Evolutionary conservation across 2,797 vertebrate genomes (phyloP), one percentile per base, ranked within the genome.

Genomic region (Lerista edwardsae): DNA sequence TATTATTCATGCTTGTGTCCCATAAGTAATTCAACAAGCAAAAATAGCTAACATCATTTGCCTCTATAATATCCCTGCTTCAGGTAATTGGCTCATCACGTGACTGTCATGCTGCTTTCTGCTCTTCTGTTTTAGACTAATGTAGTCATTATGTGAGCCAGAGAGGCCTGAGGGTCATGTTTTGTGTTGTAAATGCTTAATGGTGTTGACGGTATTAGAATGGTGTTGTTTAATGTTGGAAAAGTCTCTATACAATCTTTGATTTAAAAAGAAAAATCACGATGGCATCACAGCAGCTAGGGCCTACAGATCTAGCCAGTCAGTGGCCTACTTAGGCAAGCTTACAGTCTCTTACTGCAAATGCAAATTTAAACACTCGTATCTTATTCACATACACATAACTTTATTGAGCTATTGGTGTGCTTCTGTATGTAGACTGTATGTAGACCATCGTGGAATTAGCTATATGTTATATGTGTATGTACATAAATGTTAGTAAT

Each of bases 41-140:
- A 84, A 55, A 87, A 90, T 81, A 89, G 89, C n/a, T 29, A 41
- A 15, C 0, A 15, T 19, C 0, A 67, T 61, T 90, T 84, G n/a
- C 51, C 75, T 84, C 47, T 84, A 68, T 76, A 8, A 9, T 62
- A 84, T 71, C 89, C 89, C 93, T 95, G 94, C 93, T 94, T 94
- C 95, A 95, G 95, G 87, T 80, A 71, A 31, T 34, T 83, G 87
- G 91, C 86, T 92, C 87, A 73, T 64, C 36, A 47, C 88, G 23
- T 91, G 92, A 91, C 93, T 92, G 93, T 90, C 90, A 89, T 90
- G 84, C 94, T 91, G 95, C 94, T 92, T 91, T 81, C 85, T 86
- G 77, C 80, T 94, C 92, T 91, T 89, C 39, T 92, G 80, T 85
- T 72, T 25, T 80, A 72, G 77, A 67, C 78, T 57, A 39, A 84